These are phyloP conservation scores for Rhodinocichla rosea DNA, from an alignment of 2,113 vertebrate genomes.

Conservation along the genomic window DNA sequence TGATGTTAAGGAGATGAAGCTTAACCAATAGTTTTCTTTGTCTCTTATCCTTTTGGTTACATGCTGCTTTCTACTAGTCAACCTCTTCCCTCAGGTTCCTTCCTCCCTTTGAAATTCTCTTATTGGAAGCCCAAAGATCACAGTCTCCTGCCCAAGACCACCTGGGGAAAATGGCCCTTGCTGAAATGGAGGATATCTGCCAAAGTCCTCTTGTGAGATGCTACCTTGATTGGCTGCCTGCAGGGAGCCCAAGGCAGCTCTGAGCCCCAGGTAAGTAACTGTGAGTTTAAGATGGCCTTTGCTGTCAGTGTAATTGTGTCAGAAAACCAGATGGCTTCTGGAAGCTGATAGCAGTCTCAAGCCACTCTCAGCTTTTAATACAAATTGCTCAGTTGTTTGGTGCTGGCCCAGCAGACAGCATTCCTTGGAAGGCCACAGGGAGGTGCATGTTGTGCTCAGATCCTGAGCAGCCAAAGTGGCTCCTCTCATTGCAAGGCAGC, in stretches of 20 bases:
- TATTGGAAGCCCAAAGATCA: not conserved
- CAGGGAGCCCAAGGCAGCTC: not conserved
- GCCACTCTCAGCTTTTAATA: not conserved
- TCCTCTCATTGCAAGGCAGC: fast-evolving
- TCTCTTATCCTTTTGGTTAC: not conserved
- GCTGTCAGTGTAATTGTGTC: not conserved
- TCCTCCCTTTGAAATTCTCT: not conserved
- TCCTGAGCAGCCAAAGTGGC: not conserved
- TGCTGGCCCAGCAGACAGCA: not conserved
- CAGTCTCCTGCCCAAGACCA: not conserved
- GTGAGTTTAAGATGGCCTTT: not conserved
- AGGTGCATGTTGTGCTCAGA: fast-evolving
- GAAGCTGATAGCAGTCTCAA: not conserved
- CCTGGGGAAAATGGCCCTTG: not conserved
- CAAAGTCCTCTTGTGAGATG: not conserved
- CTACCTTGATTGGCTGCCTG: not conserved
- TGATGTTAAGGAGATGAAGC: not conserved
- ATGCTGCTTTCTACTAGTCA: not conserved
- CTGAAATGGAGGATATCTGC: not conserved
- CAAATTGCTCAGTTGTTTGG: not conserved
- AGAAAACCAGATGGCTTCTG: not conserved
- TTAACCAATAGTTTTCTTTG: not conserved
- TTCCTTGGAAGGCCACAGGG: not conserved
- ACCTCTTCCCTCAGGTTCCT: not conserved
- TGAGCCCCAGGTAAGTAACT: not conserved